Conservation (phyloP, 2,113 vertebrate species). For the Elaphurus davidianus region DNA sequence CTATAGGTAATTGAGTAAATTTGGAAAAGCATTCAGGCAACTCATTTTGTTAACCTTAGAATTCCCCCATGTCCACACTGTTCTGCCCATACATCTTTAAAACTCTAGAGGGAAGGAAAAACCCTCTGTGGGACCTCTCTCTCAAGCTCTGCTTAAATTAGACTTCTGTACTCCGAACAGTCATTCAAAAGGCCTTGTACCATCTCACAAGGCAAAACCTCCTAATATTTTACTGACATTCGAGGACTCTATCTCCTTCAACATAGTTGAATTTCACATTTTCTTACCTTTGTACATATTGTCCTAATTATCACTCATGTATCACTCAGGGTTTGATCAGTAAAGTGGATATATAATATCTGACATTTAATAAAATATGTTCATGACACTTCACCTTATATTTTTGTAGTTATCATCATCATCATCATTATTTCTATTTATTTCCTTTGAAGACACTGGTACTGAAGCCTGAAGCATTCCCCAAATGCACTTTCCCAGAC, state of each 20-base stretch:
- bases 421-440: background rate
- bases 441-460: background rate
- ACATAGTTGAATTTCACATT: background rate
- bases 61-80: background rate
- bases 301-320: background rate
- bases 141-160: background rate
- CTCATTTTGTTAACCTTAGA: background rate
- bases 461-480: background rate
- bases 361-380: background rate
- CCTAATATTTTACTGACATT: background rate
- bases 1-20: background rate
- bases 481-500: background rate
- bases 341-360: background rate
- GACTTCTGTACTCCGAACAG: background rate
- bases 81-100: background rate
- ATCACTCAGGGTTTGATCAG: background rate
- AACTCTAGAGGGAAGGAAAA: background rate
- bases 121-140: background rate
- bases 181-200: background rate
- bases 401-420: background rate
- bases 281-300: background rate
- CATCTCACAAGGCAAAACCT: background rate
- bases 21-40: background rate
- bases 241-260: background rate
- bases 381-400: background rate